Base-by-base conservation (phyloP, 2,888 invertebrate genomes). In the Petrolisthes manimaculis region DNA sequence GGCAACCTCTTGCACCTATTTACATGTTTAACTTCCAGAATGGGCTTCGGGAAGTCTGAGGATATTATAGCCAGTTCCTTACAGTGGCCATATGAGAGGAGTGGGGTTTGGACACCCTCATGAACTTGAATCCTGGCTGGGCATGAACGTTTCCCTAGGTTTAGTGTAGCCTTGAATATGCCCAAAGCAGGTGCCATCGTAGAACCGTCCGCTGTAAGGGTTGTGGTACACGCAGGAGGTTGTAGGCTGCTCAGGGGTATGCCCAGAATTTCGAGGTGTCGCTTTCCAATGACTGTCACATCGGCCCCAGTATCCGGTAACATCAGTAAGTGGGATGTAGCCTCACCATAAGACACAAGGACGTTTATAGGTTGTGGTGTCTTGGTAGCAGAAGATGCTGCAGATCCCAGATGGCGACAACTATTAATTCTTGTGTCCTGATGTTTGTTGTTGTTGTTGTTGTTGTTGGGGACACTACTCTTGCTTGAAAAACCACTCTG, bases 131-230 rank as follows among this genome's bases (percentile, higher is more conserved):
- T n/a, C n/a, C n/a, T n/a, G n/a, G 24, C 71, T 55, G 14, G 83
- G 83, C 53, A 83, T 21, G 54, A 67, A 71, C 21, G 51, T 71
- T 74, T n/a, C n/a, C n/a, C n/a, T n/a, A n/a, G n/a, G n/a, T n/a
- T n/a, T n/a, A n/a, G n/a, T n/a, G n/a, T n/a, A n/a, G n/a, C n/a
- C n/a, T n/a, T n/a, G n/a, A n/a, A n/a, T n/a, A n/a, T n/a, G n/a
- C n/a, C n/a, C n/a, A n/a, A n/a, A n/a, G n/a, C n/a, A n/a, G n/a
- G n/a, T n/a, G n/a, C n/a, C n/a, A n/a, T n/a, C n/a, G n/a, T n/a
- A n/a, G n/a, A n/a, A n/a, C n/a, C n/a, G n/a, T n/a, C n/a, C n/a
- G n/a, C n/a, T n/a, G n/a, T n/a, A n/a, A n/a, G n/a, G n/a, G n/a
- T n/a, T n/a, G n/a, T n/a, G n/a, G n/a, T n/a, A n/a, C n/a, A n/a